Base-by-base conservation (phyloP, 2,888 invertebrate species). In the Globia sparganii region DNA sequence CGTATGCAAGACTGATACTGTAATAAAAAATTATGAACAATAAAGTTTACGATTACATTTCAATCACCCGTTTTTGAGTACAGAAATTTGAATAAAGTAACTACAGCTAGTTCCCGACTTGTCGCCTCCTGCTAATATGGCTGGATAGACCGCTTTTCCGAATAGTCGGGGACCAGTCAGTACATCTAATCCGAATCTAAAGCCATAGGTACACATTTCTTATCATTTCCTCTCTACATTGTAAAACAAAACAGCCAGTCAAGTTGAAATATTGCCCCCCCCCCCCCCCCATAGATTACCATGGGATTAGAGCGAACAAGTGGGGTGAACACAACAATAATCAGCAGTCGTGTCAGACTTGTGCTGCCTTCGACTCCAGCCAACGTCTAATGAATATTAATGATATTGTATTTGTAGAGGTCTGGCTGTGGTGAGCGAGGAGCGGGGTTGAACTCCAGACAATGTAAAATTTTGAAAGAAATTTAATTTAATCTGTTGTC, bases 331-430 rank as follows among this genome's bases (percentile, higher is more conserved):
- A 79, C 74, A 80, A 77, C 79, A 87, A 83, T 79, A 73, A 89
- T 83, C 84, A 84, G 82, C 77, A 85, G 81, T 85, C 84, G 71
- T 80, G 81, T 81, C 85, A 80, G 88, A 69, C 81, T 59, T 49
- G 72, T 67, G 62, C 75, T 43, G 79, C 65, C 85, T 79, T 78
- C 81, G 75, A 68, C 80, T 76, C 69, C 70, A 37, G 79, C 68
- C 66, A 71, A 68, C 84, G 83, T 72, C 68, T 84, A 84, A 88
- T 88, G 88, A 88, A 88, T 89, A 88, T 86, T 88, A 89, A 88
- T 89, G 88, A 83, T 79, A 85, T 87, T 81, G 87, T 88, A 87
- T 88, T 88, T 80, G 64, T 81, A 68, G 69, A 79, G 77, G 77
- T 71, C 66, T 31, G 76, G 4, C 58, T 37, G 76, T 8, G 56